These are phyloP conservation scores for Diachasma alloeum DNA, from an alignment of 1,140 invertebrate species.

Conservation along the genomic window DNA sequence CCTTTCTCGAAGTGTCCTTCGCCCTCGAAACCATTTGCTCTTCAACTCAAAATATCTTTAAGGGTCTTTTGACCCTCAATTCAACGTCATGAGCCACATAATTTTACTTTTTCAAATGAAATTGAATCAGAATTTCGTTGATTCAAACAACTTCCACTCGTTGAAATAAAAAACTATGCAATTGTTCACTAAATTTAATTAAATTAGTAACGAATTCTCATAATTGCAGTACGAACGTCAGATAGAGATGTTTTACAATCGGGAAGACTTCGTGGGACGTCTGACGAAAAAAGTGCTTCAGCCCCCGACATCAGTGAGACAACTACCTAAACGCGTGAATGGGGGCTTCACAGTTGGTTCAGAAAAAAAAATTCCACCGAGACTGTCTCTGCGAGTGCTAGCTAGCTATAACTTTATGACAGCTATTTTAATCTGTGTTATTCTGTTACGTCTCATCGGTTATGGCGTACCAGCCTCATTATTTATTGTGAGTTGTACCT, in stretches of 20 bases:
- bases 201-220: background rate
- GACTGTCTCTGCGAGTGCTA: constrained; percentile 74
- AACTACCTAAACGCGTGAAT: constrained; percentile 68
- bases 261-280: constrained; percentile 70
- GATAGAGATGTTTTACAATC: constrained; percentile 70
- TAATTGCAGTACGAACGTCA: constrained; percentile 71
- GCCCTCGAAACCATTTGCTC: too few species aligned
- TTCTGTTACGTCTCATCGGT: constrained; percentile 50
- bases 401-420: constrained; percentile 72
- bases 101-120: too few species aligned
- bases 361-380: constrained; percentile 69
- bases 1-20: too few species aligned
- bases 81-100: too few species aligned
- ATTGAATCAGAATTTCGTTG: too few species aligned
- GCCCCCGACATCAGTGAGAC: constrained; percentile 69
- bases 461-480: constrained; percentile 45
- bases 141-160: too few species aligned
- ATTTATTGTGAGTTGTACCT: constrained; percentile 41
- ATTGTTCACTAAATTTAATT: background rate
- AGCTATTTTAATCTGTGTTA: constrained; percentile 42
- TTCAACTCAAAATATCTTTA: too few species aligned
- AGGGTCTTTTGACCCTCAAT: too few species aligned
- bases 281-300: constrained; percentile 72
- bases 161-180: background rate
- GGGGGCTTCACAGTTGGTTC: constrained; percentile 67